These are phyloP conservation scores for Notiomystis cincta DNA, from an alignment of 2,113 vertebrate genomes.

Conservation along the genomic window DNA sequence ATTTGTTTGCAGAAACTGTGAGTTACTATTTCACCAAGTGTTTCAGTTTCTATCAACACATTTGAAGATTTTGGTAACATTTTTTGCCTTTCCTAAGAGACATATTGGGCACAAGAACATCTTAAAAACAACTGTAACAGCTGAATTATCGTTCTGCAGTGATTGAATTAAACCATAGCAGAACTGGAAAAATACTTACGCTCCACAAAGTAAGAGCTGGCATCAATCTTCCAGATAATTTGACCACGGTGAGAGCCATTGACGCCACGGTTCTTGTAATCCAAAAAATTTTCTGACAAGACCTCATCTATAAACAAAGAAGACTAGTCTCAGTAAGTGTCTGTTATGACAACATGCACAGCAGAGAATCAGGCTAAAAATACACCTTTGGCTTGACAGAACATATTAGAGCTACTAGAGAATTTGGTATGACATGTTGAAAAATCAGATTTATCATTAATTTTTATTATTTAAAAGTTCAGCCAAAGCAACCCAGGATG, in stretches of 20 bases:
- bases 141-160: background rate
- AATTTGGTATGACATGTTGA: background rate
- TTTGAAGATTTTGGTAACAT: background rate
- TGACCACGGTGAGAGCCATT: constrained; percentile 94
- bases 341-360: background rate
- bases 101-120: background rate
- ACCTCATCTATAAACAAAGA: constrained; percentile 81
- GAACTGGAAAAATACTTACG: constrained; percentile 75
- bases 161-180: background rate
- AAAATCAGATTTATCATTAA: background rate
- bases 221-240: constrained; percentile 96
- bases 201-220: constrained; percentile 86
- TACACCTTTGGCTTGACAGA: background rate
- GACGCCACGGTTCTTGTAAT: constrained; percentile 97
- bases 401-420: background rate
- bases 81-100: background rate
- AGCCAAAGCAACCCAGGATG: too few species aligned
- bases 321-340: background rate
- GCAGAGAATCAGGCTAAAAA: background rate
- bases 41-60: background rate
- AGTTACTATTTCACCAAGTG: background rate
- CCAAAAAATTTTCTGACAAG: constrained; percentile 94
- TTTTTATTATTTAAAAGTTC: background rate
- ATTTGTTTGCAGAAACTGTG: background rate
- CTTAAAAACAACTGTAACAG: background rate